Evolutionary conservation across 2,113 vertebrate species (phyloP).

Genomic region (Sphyrna mokarran): DNA sequence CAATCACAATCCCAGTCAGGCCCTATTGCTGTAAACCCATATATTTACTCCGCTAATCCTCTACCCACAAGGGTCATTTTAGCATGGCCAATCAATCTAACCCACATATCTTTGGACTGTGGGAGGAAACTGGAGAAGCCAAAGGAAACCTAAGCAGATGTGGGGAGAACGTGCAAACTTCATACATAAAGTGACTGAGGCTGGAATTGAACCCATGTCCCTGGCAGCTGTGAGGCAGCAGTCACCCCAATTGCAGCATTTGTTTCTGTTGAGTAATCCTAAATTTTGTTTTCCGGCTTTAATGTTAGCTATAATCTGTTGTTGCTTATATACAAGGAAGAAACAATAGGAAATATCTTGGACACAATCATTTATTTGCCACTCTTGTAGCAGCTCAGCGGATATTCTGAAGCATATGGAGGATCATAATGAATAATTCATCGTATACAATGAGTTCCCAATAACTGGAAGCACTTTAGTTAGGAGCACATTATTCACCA

Average conservation of each 20-base stretch:
- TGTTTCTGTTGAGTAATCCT: background rate
- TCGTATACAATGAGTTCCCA: slow-evolving; percentile 6
- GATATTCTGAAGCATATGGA: slow-evolving; percentile 19
- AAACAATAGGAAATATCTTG: slow-evolving; percentile 15
- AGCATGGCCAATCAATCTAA: too few relatives aligned
- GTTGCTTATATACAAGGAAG: background rate
- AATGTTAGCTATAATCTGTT: slow-evolving; percentile 1
- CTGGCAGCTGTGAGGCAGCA: too few relatives aligned
- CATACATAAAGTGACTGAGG: too few relatives aligned
- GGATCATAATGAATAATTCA: slow-evolving; percentile 31
- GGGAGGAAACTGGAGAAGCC: too few relatives aligned
- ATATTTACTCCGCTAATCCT: too few relatives aligned
- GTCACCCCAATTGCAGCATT: background rate
- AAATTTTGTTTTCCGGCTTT: background rate
- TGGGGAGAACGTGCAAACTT: too few relatives aligned
- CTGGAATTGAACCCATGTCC: too few relatives aligned
- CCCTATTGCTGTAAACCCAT: too few relatives aligned
- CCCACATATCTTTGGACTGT: too few relatives aligned
- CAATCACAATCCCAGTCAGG: too few relatives aligned
- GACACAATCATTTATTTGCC: slow-evolving; percentile 12
- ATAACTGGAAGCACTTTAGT: slow-evolving; percentile 21
- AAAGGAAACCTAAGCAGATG: too few relatives aligned
- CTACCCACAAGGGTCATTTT: too few relatives aligned
- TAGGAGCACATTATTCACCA: slow-evolving; percentile 30
- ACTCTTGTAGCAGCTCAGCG: background rate